These are phyloP conservation scores for Podocnemis expansa DNA, from an alignment of 2,113 vertebrate species.

Conservation along the genomic window DNA sequence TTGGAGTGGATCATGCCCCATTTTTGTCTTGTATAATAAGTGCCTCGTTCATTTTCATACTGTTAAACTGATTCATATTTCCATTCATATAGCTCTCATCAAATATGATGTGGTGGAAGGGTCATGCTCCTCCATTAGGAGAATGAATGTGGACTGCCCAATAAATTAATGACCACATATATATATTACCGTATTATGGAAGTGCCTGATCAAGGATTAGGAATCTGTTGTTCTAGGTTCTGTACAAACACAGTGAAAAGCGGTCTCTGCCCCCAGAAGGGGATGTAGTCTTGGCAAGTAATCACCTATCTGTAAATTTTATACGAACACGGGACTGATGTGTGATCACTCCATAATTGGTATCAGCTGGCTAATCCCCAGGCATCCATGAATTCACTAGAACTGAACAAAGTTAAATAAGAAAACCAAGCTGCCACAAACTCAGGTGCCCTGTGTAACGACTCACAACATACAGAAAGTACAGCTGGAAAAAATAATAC, in stretches of 20 bases:
- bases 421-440: background rate
- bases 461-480: background rate
- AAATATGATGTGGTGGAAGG: background rate
- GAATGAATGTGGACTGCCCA: background rate
- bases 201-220: background rate
- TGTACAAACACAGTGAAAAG: background rate
- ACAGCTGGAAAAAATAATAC: background rate
- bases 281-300: background rate
- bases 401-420: background rate
- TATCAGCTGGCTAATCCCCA: background rate
- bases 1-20: background rate
- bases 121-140: background rate
- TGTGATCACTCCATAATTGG: background rate
- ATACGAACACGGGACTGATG: background rate
- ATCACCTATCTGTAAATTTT: background rate
- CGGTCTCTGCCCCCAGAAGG: background rate
- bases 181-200: background rate
- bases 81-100: background rate
- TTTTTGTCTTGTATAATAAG: background rate
- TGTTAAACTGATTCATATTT: background rate
- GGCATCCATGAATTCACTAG: background rate
- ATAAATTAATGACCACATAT: background rate
- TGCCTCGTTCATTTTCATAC: background rate
- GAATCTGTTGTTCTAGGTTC: background rate
- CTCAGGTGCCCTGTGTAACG: slow-evolving; percentile 10